Base-by-base conservation (phyloP, 2,888 invertebrate species). In the Idaea dimidiata region DNA sequence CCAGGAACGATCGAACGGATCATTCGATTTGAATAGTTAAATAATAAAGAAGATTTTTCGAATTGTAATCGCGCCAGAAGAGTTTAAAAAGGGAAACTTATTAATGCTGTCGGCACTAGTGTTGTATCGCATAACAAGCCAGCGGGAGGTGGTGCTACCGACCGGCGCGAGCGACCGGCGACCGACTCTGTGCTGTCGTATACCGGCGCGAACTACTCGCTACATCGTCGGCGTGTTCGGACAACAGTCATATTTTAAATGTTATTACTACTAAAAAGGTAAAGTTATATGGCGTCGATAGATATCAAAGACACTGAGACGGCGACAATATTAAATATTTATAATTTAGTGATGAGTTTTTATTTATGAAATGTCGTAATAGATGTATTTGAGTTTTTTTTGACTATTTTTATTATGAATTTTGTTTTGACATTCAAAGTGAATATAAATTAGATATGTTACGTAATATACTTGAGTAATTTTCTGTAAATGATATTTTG, bases 121-220 rank as follows among this genome's bases (percentile, higher is more conserved):
- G 86, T 88, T 82, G 88, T 86, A 82, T 82, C 83, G 81, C 84
- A 85, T 89, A 86, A 82, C 87, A 74, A 70, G 74, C 60, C 89
- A 76, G 85, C 88, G 78, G 90, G 91, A 84, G 90, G 86, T 82
- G 90, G 91, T 91, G 91, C 91, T 76, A 89, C 82, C 72, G 79
- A 70, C 67, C 72, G 43, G 43, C 43, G 43, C 10, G 43, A 43
- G 10, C 43, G 7, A 43, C 43, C 10, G 3, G 43, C 14, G n/a
- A n/a, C 73, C 63, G 59, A 57, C 57, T 53, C 56, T 60, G 63
- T 70, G 74, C 78, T 70, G 75, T 66, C 65, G 67, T 60, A 57
- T 76, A 75, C 67, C 72, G 43, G 43, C 43, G 43, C 10, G 43
- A 43, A 43, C 43, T 43, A 43, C 43, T 43, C 6, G 43, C 14